Conservation (phyloP, 2,888 invertebrate species). For the Abscondita cerata region DNA sequence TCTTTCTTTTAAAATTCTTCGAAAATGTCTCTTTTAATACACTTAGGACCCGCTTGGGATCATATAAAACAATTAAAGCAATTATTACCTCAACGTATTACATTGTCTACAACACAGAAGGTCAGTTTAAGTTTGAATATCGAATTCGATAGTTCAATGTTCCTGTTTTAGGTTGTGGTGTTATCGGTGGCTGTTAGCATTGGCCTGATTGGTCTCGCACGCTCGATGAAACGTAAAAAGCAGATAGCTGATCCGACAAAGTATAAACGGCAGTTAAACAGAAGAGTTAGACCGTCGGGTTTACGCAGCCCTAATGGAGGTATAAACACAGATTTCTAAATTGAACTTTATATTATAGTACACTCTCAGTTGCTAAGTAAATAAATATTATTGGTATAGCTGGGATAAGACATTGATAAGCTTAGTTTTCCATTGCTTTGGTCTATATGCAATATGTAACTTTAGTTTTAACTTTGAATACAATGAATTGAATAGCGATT, state of each 20-base stretch:
- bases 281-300: conserved; percentile 66
- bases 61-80: conserved; percentile 64
- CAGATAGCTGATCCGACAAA: conserved; percentile 68
- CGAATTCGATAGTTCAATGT: conserved; percentile 10
- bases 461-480: too few relatives aligned
- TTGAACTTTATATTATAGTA: too few relatives aligned
- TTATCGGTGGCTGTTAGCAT: conserved; percentile 80
- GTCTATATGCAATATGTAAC: too few relatives aligned
- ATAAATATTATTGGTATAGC: too few relatives aligned
- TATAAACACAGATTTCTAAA: conserved; percentile 25
- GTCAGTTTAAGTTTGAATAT: conserved; percentile 53
- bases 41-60: conserved; percentile 64
- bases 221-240: conserved; percentile 77
- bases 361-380: too few relatives aligned
- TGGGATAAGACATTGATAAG: too few relatives aligned
- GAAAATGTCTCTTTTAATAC: conserved; percentile 59
- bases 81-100: conserved; percentile 57
- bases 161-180: conserved; percentile 66
- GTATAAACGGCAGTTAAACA: conserved; percentile 64
- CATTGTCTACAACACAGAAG: conserved; percentile 74
- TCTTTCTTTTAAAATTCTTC: neutral
- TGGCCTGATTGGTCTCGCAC: conserved; percentile 81
- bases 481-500: too few relatives aligned
- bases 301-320: conserved; percentile 75
- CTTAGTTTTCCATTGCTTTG: too few relatives aligned